Percentiles rank a stretch among this genome's conserved stretches.
Evolutionary conservation across 2,888 invertebrate species (phyloP).

Genomic region (Priapulus caudatus): DNA sequence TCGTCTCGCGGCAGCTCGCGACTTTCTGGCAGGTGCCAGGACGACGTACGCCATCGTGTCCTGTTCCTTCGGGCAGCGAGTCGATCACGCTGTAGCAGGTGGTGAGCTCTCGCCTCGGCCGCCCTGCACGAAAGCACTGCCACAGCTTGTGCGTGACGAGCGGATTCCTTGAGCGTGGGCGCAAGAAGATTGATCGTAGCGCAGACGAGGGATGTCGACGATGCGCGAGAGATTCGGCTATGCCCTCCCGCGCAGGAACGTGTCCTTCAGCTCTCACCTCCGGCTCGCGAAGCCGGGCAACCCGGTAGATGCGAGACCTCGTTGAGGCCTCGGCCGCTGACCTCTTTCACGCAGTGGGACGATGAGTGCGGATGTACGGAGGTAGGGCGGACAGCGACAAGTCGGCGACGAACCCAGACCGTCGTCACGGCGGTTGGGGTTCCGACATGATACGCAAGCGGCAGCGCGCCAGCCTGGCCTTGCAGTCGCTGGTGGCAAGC

Average conservation of each 20-base stretch:
- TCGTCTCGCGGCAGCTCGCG: conserved; percentile 64
- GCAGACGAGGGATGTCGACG: conserved; percentile 69
- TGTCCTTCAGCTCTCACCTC: conserved; percentile 62
- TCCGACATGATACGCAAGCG: conserved; percentile 63
- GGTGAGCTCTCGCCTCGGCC: conserved; percentile 38
- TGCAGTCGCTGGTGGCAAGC: conserved; percentile 75
- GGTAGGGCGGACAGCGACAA: conserved; percentile 72
- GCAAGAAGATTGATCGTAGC: conserved; percentile 91
- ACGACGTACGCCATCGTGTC: conserved; percentile 88
- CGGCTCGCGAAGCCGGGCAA: conserved; percentile 75
- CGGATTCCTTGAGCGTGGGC: conserved; percentile 72
- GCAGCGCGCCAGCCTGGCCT: conserved; percentile 63
- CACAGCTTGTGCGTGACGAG: conserved; percentile 68
- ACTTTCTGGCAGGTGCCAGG: conserved; percentile 79
- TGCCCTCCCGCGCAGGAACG: conserved; percentile 71
- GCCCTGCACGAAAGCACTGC: conserved; percentile 64
- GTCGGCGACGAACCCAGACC: conserved; percentile 56
- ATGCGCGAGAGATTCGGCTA: conserved; percentile 54
- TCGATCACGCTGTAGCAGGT: conserved; percentile 54
- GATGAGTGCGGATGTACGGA: conserved; percentile 79
- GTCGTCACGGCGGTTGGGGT: conserved; percentile 39
- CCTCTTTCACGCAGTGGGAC: conserved; percentile 89
- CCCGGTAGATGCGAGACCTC: conserved; percentile 84
- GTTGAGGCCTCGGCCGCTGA: conserved; percentile 71
- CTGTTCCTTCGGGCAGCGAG: conserved; percentile 78